Evolutionary conservation across 2,888 invertebrate genomes (phyloP), one percentile per base, ranked within the genome.

Genomic region (Conops quadrifasciatus): DNA sequence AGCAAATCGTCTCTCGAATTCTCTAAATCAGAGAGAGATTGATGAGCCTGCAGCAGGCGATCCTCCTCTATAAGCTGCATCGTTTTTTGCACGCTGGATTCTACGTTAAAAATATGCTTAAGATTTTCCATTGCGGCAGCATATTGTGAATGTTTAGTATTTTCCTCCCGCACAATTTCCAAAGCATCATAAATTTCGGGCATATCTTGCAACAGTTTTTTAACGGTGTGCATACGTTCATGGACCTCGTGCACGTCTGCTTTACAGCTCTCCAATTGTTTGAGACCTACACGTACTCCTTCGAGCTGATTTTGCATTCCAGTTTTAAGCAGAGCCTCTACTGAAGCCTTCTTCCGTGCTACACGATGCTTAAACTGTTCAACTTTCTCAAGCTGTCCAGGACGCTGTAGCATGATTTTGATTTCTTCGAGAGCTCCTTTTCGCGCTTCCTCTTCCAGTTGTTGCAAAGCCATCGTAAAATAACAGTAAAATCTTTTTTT

Each of bases 261-360:
- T 67, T 96, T 87, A 63, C 97, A 95, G 71, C 91, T 91, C 80
- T 94, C 92, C 58, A 99, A 87, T 82, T 98, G 95, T 79, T 93
- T 93, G 21, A 99, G 89, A 0, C 98, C 98, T 15, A 95, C 94
- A 78, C 94, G 91, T 0, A 99, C 98, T 0, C 97, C 98, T 86
- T 99, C 98, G 69, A 99, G 87, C 86, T 99, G 98, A 75, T 97
- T 96, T 85, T 99, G 98, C 88, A 99, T 96, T 1, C 97, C 97
- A n/a, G 98, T 97, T 87, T 98, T 98, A 26, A 99, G 78, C 24
- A 85, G 75, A 26, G 85, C 84, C 75, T 86, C 85, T n/a, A 83
- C 82, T 0, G 85, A 85, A 0, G 84, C 85, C 58, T 85, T 86
- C 72, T 86, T 86, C 2, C 85, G 80, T 59, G 84, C 82, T 15